phyloP scores from a whole-genome alignment of 2,113 vertebrate genomes.

The Dicerorhinus sumatrensis region DNA sequence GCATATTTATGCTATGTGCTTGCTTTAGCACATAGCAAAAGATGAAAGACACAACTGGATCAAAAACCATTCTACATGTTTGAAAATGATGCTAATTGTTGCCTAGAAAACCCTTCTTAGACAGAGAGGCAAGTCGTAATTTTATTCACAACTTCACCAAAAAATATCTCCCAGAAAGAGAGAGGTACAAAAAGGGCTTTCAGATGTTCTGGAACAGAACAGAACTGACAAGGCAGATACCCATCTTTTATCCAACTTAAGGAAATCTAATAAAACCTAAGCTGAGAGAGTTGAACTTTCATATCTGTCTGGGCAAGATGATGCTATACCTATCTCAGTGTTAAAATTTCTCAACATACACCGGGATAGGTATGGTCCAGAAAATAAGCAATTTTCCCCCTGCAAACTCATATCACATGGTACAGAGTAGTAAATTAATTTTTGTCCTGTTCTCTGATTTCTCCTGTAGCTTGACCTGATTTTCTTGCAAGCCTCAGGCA shows the following conservation, averaged over 20 bases:
- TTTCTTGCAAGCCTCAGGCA: slow-evolving; percentile 80
- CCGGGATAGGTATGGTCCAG: background rate
- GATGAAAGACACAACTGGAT: background rate
- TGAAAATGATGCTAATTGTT: background rate
- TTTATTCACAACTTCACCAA: background rate
- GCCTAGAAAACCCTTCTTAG: background rate
- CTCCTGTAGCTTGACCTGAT: slow-evolving; percentile 83
- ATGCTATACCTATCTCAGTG: background rate
- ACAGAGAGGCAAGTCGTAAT: background rate
- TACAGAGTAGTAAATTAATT: slow-evolving; percentile 80
- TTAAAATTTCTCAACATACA: background rate
- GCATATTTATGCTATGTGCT: background rate
- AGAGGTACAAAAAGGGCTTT: background rate
- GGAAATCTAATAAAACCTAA: slow-evolving; percentile 44
- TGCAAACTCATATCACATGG: slow-evolving; percentile 68
- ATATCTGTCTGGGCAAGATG: background rate
- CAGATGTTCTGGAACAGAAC: background rate
- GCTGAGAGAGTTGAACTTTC: background rate
- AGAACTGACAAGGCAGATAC: background rate
- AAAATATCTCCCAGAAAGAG: background rate
- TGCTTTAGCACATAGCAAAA: background rate
- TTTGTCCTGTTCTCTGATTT: slow-evolving; percentile 80
- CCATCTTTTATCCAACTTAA: background rate
- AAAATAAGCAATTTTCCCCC: slow-evolving; percentile 49
- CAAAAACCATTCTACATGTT: background rate